Evolutionary conservation across 2,888 invertebrate species (phyloP).

Genomic region (Nyleta sp.): DNA sequence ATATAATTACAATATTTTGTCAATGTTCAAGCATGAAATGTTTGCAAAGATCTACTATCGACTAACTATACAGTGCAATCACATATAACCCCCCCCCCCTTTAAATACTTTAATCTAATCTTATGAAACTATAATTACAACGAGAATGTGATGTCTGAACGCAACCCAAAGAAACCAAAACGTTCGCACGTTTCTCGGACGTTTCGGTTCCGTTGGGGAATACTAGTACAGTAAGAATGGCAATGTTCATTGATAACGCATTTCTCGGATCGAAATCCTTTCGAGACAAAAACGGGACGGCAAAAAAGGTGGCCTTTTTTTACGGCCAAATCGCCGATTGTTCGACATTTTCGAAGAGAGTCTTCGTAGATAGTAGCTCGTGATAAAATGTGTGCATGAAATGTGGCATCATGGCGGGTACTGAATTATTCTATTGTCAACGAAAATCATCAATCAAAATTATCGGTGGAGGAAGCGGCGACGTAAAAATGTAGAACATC

Average conservation of each 20-base stretch:
- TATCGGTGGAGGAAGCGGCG: slow-evolving; percentile 60
- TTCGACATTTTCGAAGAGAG: slow-evolving; percentile 31
- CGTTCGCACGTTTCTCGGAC: too few relatives aligned
- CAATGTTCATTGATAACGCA: too few relatives aligned
- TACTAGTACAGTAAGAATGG: background rate
- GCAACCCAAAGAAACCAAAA: background rate
- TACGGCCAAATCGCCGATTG: slow-evolving; percentile 9
- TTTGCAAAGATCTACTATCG: slow-evolving; percentile 50
- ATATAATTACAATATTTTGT: slow-evolving; percentile 79
- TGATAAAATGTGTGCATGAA: slow-evolving; percentile 48
- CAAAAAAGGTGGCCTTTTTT: slow-evolving; percentile 24
- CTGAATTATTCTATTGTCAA: slow-evolving; percentile 66
- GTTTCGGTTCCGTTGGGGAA: too few relatives aligned
- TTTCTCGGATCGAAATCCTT: background rate
- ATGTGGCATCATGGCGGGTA: slow-evolving; percentile 51
- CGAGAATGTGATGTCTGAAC: background rate
- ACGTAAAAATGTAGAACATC: slow-evolving; percentile 62
- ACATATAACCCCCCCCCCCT: slow-evolving; percentile 5
- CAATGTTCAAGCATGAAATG: slow-evolving; percentile 69
- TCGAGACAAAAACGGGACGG: slow-evolving; percentile 5
- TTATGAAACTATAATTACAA: background rate
- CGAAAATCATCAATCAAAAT: slow-evolving; percentile 64
- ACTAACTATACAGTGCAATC: slow-evolving; percentile 47
- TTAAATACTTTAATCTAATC: too few relatives aligned
- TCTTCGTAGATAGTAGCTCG: slow-evolving; percentile 39